A percentile compares a stretch with the other conserved stretches of the same genome.
Evolutionary conservation across 2,797 vertebrate species (phyloP).

Genomic region (Siniperca undulata): DNA sequence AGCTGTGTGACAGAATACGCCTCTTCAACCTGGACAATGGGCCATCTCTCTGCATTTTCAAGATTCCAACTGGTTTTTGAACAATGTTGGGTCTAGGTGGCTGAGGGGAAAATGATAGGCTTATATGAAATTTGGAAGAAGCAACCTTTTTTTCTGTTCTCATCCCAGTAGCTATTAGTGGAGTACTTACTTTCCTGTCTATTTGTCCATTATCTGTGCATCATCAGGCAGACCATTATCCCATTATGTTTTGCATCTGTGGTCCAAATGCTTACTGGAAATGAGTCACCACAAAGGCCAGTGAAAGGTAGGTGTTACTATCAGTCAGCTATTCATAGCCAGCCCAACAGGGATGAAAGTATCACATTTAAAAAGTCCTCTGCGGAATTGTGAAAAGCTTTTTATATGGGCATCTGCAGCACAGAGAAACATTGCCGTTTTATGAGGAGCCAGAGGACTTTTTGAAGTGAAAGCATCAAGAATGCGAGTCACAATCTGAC

Average conservation of each 20-base stretch:
- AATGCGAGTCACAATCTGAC: constrained; percentile 79
- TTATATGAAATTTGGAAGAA: constrained; percentile 76
- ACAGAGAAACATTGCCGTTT: constrained; percentile 40
- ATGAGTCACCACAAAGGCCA: constrained; percentile 79
- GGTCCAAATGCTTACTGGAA: constrained; percentile 84
- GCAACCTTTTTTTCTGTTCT: constrained; percentile 52
- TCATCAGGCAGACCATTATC: constrained; percentile 84
- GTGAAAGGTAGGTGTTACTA: constrained; percentile 81
- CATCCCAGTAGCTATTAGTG: constrained; percentile 76
- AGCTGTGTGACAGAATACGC: constrained; percentile 72
- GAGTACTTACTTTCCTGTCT: constrained; percentile 80
- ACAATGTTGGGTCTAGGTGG: constrained; percentile 59
- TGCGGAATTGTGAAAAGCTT: constrained; percentile 57
- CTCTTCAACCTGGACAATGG: constrained; percentile 59
- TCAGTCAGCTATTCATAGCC: constrained; percentile 81
- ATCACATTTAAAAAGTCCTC: constrained; percentile 76
- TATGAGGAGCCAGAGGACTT: constrained; percentile 57
- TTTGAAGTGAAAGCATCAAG: constrained; percentile 72
- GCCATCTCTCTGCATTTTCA: constrained; percentile 57
- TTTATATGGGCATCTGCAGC: constrained; percentile 45
- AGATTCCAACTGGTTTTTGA: constrained; percentile 56
- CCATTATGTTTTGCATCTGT: constrained; percentile 84
- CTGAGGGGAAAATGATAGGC: constrained; percentile 63
- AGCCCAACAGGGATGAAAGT: constrained; percentile 73
- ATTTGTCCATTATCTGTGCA: constrained; percentile 84